Percentiles rank a stretch among this genome's conserved stretches.
phyloP scores from a whole-genome alignment of 1,140 invertebrate genomes.

The Sinonovacula constricta region DNA sequence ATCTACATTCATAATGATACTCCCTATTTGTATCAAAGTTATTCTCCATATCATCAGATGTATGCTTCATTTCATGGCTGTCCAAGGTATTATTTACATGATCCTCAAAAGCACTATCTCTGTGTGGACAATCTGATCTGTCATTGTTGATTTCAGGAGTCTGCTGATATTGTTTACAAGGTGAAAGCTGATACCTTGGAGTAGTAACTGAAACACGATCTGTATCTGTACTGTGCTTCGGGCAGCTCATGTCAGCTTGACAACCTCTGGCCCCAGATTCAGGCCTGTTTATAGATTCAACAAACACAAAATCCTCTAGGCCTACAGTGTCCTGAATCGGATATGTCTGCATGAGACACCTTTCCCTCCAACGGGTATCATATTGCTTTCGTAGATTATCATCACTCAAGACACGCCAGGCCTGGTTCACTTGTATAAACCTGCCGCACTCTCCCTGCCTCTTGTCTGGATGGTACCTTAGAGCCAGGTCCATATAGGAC shows the following conservation, averaged over 20 bases:
- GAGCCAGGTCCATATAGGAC: slow-evolving; percentile 59
- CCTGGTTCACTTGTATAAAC: slow-evolving; percentile 65
- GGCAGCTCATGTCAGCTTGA: no score
- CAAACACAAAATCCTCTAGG: slow-evolving; percentile 69
- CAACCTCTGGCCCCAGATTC: no score
- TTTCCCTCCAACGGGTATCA: slow-evolving; percentile 68
- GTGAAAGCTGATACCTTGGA: no score
- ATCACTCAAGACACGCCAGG: slow-evolving; percentile 72
- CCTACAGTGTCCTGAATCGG: slow-evolving; percentile 73
- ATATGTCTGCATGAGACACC: slow-evolving; percentile 65
- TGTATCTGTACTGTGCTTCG: no score
- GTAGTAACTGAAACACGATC: slow-evolving; percentile 14
- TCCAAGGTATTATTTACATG: no score
- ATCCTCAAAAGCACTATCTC: no score
- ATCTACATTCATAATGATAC: slow-evolving; percentile 65
- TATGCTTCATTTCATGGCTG: no score
- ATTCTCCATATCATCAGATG: slow-evolving; percentile 1
- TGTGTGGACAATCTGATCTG: no score
- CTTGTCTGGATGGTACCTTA: slow-evolving; percentile 71
- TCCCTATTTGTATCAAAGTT: neutral
- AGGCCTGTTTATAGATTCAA: no score
- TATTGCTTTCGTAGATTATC: slow-evolving; percentile 60
- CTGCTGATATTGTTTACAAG: no score
- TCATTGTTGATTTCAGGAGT: no score
- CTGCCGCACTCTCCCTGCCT: slow-evolving; percentile 12